Percentiles rank a stretch among this genome's conserved stretches.
Conservation (phyloP, 2,797 vertebrate genomes). For the Enteromius argenteus region DNA sequence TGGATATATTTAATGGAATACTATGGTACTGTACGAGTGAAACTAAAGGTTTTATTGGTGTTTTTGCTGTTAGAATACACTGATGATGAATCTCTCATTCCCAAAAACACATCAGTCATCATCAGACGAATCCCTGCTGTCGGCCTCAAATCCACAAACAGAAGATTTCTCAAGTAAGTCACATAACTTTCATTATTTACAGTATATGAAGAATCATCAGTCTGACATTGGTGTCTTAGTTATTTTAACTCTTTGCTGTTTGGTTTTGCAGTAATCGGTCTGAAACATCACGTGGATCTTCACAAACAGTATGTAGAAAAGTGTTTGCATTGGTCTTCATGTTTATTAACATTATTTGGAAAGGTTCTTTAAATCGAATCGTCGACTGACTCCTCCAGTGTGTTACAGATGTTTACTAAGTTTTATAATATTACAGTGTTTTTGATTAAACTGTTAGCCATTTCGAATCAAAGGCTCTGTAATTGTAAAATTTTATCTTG, state of each 20-base stretch:
- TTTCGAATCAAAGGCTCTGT: too few species aligned
- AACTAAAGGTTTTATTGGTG: not conserved
- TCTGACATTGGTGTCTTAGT: not conserved
- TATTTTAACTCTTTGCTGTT: not conserved
- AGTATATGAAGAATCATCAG: not conserved
- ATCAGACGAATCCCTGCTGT: not conserved
- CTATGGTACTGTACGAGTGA: not conserved
- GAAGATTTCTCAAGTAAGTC: not conserved
- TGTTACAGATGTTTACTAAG: not conserved
- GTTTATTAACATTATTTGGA: not conserved
- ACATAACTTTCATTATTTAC: not conserved
- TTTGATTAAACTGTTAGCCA: not conserved
- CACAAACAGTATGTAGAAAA: not conserved
- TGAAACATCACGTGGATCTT: not conserved
- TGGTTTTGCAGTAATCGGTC: not conserved
- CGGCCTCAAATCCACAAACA: not conserved
- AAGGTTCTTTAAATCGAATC: not conserved
- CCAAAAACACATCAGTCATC: not conserved
- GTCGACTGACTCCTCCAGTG: not conserved
- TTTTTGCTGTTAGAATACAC: constrained; percentile 18
- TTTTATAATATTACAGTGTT: not conserved
- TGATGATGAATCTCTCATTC: not conserved
- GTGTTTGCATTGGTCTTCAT: not conserved
- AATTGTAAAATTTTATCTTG: not conserved
- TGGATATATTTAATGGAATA: not conserved